Conservation (phyloP, 2,113 vertebrate genomes). For the Chlamydotis undulata region DNA sequence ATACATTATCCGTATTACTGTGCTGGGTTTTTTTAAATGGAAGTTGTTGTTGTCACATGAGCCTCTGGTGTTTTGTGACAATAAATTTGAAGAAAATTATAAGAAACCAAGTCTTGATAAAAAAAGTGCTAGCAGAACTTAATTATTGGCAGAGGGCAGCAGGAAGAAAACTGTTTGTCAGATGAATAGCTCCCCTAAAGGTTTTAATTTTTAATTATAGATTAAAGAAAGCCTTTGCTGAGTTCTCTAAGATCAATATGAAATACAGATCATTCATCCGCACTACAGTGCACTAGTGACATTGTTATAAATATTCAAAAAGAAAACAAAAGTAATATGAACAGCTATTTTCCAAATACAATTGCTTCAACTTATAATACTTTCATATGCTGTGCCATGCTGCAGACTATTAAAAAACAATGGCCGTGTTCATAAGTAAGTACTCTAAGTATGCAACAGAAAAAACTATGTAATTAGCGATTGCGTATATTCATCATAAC, state of each 20-base stretch:
- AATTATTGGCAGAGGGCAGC: constrained; percentile 38
- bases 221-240: constrained; percentile 36
- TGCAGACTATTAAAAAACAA: neutral
- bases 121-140: constrained; percentile 20
- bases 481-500: neutral
- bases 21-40: neutral
- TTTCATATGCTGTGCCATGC: neutral
- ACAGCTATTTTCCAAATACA: neutral
- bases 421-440: neutral
- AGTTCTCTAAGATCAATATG: constrained; percentile 52
- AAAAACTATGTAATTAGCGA: neutral
- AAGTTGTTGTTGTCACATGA: neutral
- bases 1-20: neutral
- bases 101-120: neutral
- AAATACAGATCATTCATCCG: constrained; percentile 43
- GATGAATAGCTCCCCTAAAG: constrained; percentile 58
- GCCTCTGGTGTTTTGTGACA: constrained; percentile 6
- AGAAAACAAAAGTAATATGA: constrained; percentile 10
- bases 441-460: neutral
- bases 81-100: constrained; percentile 2
- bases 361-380: neutral
- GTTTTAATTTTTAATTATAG: constrained; percentile 68
- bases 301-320: constrained; percentile 46
- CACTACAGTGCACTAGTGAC: neutral
- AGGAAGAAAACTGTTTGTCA: constrained; percentile 33